Conservation (phyloP, 2,888 invertebrate species). For the Tortrix viridana region DNA sequence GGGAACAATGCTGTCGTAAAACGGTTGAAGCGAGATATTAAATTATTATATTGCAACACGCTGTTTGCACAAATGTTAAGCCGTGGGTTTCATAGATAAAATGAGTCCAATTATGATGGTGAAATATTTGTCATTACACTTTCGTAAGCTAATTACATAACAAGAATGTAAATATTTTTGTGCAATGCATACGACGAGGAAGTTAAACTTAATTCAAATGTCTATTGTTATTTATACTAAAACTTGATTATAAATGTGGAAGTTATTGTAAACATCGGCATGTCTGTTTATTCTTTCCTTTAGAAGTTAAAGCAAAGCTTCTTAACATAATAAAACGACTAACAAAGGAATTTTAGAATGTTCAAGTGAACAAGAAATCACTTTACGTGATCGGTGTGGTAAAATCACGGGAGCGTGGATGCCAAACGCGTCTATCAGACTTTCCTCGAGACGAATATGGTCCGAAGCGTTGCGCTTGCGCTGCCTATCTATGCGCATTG, state of each 20-base stretch:
- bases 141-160: slow-evolving; percentile 17
- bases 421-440: slow-evolving; percentile 55
- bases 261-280: slow-evolving; percentile 6
- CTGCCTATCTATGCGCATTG: slow-evolving; percentile 41
- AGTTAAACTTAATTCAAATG: too few relatives aligned
- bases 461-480: slow-evolving; percentile 52
- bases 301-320: slow-evolving; percentile 10
- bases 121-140: slow-evolving; percentile 24
- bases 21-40: slow-evolving; percentile 9
- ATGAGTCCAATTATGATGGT: slow-evolving; percentile 26
- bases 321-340: slow-evolving; percentile 47
- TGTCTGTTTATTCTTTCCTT: slow-evolving; percentile 5
- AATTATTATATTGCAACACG: slow-evolving; percentile 23
- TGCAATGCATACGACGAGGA: too few relatives aligned
- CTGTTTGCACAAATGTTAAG: slow-evolving; percentile 30
- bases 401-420: slow-evolving; percentile 55
- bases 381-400: slow-evolving; percentile 62
- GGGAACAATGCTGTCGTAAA: slow-evolving; percentile 12
- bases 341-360: slow-evolving; percentile 63
- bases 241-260: background rate
- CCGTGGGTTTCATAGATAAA: slow-evolving; percentile 23
- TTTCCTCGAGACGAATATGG: slow-evolving; percentile 56
- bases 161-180: background rate
- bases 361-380: slow-evolving; percentile 57
- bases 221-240: too few relatives aligned